Percentiles rank a stretch among this genome's conserved stretches.
Conservation (phyloP, 2,797 vertebrate species). For the Thaleichthys pacificus region DNA sequence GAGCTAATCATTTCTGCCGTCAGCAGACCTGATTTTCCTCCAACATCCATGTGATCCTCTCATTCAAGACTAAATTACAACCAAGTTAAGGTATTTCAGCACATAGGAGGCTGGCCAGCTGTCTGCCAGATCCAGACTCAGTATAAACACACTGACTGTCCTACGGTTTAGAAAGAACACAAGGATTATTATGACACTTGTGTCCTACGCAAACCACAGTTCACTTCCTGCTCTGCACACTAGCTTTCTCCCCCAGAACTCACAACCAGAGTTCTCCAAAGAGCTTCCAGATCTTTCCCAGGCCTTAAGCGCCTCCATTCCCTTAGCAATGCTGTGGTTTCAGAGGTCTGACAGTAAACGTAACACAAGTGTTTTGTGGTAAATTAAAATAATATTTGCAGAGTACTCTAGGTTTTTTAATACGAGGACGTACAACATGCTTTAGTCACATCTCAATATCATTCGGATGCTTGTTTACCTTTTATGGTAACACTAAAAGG, state of each 20-base stretch:
- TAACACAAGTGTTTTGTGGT: slow-evolving; percentile 11
- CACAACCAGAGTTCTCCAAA: slow-evolving; percentile 51
- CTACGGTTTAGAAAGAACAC: slow-evolving; percentile 48
- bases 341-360: slow-evolving; percentile 31
- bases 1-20: slow-evolving; percentile 60
- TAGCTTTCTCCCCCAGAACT: slow-evolving; percentile 36
- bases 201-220: slow-evolving; percentile 25
- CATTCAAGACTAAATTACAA: slow-evolving; percentile 17
- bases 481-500: too few species aligned
- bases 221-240: slow-evolving; percentile 46
- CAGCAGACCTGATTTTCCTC: slow-evolving; percentile 31
- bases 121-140: slow-evolving; percentile 22
- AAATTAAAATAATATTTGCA: background rate
- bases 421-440: background rate
- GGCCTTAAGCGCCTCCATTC: slow-evolving; percentile 58
- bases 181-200: slow-evolving; percentile 49
- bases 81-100: slow-evolving; percentile 29
- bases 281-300: slow-evolving; percentile 43
- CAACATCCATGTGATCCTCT: slow-evolving; percentile 8
- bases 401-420: background rate
- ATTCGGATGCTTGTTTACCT: too few species aligned
- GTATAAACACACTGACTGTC: slow-evolving; percentile 20
- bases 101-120: slow-evolving; percentile 36
- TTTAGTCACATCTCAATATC: too few species aligned
- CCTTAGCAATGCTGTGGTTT: slow-evolving; percentile 34